These are phyloP conservation scores for Fragum fragum DNA, from an alignment of 2,888 invertebrate genomes.

Conservation along the genomic window DNA sequence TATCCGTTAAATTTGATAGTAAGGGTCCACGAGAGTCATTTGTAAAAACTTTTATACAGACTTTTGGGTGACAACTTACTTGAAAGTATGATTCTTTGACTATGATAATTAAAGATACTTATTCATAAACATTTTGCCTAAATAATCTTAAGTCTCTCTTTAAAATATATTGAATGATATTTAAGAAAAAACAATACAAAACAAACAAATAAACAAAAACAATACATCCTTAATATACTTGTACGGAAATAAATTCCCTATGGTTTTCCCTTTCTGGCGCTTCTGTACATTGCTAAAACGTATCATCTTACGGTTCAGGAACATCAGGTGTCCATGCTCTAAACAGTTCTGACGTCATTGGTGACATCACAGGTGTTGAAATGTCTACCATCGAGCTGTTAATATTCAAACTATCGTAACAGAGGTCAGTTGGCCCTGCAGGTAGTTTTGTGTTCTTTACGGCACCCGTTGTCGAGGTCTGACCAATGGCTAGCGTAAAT, in stretches of 20 bases:
- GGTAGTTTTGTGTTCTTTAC: constrained; percentile 62
- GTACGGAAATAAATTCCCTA: not conserved
- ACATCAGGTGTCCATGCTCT: not conserved
- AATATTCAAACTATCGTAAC: constrained; percentile 32
- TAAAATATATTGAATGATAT: not conserved
- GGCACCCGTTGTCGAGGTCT: constrained; percentile 56
- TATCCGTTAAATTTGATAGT: no score
- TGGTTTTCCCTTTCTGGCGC: not conserved
- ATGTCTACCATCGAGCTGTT: constrained; percentile 5
- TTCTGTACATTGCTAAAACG: not conserved
- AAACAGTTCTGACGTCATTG: not conserved
- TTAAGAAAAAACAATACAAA: no score
- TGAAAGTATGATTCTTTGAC: no score
- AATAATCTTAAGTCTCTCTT: no score
- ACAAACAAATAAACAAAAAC: not conserved
- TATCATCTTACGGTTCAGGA: constrained; percentile 40
- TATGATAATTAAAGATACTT: no score
- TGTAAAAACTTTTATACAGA: no score
- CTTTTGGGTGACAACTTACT: no score
- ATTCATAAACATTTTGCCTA: no score
- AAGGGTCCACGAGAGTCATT: no score
- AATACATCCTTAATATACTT: not conserved
- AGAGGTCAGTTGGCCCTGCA: constrained; percentile 60
- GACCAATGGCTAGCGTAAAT: constrained; percentile 57
- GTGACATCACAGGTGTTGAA: constrained; percentile 3